Evolutionary conservation across 2,797 vertebrate species (phyloP).

Genomic region (Aldrovandia affinis): DNA sequence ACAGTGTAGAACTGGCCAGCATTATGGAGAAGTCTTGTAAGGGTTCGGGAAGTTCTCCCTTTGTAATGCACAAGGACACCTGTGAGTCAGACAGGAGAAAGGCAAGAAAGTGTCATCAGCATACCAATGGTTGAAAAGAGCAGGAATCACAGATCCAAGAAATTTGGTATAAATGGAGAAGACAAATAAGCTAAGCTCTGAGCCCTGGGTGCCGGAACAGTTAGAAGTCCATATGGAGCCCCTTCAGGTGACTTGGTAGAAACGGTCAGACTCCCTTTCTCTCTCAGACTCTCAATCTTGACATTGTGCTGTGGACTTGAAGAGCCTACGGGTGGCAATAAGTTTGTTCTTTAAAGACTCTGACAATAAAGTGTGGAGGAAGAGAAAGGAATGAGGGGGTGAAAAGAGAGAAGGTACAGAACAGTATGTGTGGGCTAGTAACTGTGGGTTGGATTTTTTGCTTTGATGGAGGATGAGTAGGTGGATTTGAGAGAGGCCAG

Average conservation of each 20-base stretch:
- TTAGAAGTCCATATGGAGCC: not conserved
- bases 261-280: too few species aligned
- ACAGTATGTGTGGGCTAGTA: not conserved
- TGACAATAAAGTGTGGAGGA: not conserved
- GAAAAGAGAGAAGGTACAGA: not conserved
- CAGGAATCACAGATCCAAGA: not conserved
- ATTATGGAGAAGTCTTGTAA: too few species aligned
- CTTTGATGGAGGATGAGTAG: not conserved
- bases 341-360: not conserved
- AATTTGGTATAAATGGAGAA: not conserved
- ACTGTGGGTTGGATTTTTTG: not conserved
- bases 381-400: not conserved
- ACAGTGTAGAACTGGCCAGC: too few species aligned
- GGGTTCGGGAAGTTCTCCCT: too few species aligned
- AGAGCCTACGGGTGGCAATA: not conserved
- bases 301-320: not conserved
- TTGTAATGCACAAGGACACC: too few species aligned
- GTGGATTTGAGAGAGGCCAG: not conserved
- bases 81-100: too few species aligned
- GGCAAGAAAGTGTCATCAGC: not conserved
- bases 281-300: not conserved
- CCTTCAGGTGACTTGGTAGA: not conserved
- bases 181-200: not conserved
- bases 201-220: not conserved
- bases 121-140: not conserved